Conservation (phyloP, 2,888 invertebrate genomes). For the Gibbula magus region DNA sequence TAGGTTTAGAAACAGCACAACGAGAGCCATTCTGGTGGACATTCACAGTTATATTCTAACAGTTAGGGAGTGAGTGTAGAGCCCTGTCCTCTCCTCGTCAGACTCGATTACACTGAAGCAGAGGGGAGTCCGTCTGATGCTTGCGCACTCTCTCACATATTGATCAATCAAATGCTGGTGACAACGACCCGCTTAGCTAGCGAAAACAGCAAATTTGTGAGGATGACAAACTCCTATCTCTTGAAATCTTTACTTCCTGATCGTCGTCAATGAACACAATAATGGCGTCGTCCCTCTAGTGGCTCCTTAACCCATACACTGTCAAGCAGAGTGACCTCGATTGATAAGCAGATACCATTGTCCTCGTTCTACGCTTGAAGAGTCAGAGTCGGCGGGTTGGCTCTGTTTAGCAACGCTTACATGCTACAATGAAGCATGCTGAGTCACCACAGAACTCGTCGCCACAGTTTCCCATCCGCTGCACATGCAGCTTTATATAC, state of each 20-base stretch:
- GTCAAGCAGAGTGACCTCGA: background rate
- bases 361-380: background rate
- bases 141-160: constrained; percentile 11
- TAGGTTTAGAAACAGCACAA: too few relatives aligned
- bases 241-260: background rate
- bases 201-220: background rate
- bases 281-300: background rate
- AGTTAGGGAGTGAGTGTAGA: too few relatives aligned
- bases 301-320: too few relatives aligned
- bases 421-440: constrained; percentile 14
- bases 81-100: too few relatives aligned
- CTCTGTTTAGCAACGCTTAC: constrained; percentile 17
- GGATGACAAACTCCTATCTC: background rate
- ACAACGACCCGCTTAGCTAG: background rate
- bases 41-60: too few relatives aligned
- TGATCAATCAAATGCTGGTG: background rate
- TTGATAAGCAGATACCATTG: background rate
- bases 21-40: too few relatives aligned
- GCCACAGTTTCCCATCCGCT: background rate
- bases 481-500: too few relatives aligned
- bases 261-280: constrained; percentile 19
- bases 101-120: too few relatives aligned
- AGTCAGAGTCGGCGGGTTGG: too few relatives aligned
- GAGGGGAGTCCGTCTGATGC: background rate
- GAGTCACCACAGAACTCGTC: background rate